Base-by-base conservation (phyloP, 2,888 invertebrate genomes). In the Smittia aterrima region DNA sequence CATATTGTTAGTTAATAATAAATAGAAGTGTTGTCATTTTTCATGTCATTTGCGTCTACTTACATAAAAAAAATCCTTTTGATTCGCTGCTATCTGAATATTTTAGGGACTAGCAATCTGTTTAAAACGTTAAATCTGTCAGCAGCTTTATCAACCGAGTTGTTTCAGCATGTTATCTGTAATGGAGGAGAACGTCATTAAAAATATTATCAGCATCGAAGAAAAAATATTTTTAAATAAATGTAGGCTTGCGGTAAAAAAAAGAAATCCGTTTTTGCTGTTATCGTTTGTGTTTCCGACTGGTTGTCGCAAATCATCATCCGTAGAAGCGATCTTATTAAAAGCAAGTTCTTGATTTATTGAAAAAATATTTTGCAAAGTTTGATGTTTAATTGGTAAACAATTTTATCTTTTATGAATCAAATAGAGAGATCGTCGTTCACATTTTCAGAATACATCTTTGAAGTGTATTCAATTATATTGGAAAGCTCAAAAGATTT, bases 101-200 rank as follows among this genome's bases (percentile, higher is more conserved):
- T 7, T 38, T 38, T 38, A 16, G 11, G 47, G 47, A 47, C 47
- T 47, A 47, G 47, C 47, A 47, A 47, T 47, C 16, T 2, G 47
- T 11, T 47, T 47, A 2, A n/a, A 47, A 11, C 47, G 16, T 16
- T 47, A 6, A 47, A 47, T 47, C 47, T 47, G 47, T 47, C 2
- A 3, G 11, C 2, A 47, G 47, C 11, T 58, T 58, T 58, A 58
- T 58, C 58, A 58, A 58, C 16, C 22, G 24, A 58, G 20, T 24
- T 58, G 58, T 24, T 18, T 22, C 58, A 58, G 16, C 58, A 58
- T 58, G 58, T 58, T 58, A 58, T 58, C 58, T 58, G 58, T 24
- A 58, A 58, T 4, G 24, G 11, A 18, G 11, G 18, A 7, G 20
- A 58, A 58, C 58, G 58, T 22, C 22, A 58, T 18, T 32, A 58